Conservation (phyloP, 2,888 invertebrate species). For the Venustoraphidia nigricollis region DNA sequence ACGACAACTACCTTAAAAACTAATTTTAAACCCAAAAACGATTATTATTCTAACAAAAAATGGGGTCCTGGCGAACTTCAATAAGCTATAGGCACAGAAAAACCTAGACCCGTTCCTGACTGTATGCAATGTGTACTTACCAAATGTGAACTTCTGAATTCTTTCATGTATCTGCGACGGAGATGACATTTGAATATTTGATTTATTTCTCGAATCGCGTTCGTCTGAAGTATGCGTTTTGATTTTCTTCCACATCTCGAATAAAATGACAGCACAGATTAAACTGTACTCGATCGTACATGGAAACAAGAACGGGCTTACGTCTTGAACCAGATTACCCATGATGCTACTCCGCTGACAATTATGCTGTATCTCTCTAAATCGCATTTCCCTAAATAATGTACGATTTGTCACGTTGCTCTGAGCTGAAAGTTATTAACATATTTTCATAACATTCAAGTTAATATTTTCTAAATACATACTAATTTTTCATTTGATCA, state of each 20-base stretch:
- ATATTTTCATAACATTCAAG: too few species aligned
- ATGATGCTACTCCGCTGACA: slow-evolving; percentile 51
- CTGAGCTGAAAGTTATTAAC: too few species aligned
- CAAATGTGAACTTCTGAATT: background rate
- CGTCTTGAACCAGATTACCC: slow-evolving; percentile 52
- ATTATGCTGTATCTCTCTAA: slow-evolving; percentile 12
- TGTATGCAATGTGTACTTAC: background rate
- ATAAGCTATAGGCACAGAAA: too few species aligned
- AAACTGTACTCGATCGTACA: slow-evolving; percentile 83
- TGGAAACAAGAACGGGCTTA: slow-evolving; percentile 78
- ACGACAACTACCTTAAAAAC: too few species aligned
- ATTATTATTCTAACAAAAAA: too few species aligned
- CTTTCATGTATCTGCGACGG: background rate
- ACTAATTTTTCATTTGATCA: too few species aligned
- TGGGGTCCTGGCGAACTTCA: too few species aligned
- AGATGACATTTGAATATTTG: background rate
- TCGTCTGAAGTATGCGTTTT: slow-evolving; percentile 36
- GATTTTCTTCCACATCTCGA: slow-evolving; percentile 84
- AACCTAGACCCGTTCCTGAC: too few species aligned
- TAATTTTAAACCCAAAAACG: too few species aligned
- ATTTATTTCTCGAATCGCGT: slow-evolving; percentile 13
- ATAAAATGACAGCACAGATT: slow-evolving; percentile 77
- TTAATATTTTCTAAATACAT: too few species aligned
- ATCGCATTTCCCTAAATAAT: too few species aligned
- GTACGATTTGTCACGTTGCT: too few species aligned